Base-by-base conservation (phyloP, 2,797 vertebrate genomes). In the Percopsis omiscomaycus region DNA sequence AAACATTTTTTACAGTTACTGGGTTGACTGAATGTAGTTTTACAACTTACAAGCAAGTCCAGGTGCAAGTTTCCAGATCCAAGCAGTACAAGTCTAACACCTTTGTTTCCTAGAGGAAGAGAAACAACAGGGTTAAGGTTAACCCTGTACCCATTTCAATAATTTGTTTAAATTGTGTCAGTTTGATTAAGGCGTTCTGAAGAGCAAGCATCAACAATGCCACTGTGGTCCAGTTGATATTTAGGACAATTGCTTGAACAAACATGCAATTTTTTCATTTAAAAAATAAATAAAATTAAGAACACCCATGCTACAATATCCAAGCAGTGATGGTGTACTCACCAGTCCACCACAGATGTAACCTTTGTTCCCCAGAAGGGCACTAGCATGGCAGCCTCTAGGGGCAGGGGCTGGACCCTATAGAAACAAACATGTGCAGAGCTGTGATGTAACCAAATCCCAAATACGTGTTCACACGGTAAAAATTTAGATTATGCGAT, bases 291-390 rank as follows among this genome's bases (percentile, higher is more conserved):
- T n/a, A 9, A 37, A 37, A 42, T 42, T 42, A 9, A 42, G 37
- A 1, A 6, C 2, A 6, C 6, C 37, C 37, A 37, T 37, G 37
- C 37, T 0, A 37, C 6, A 37, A 42, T 5, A 42, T 6, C 37
- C 37, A 42, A 42, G 37, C 37, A 37, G 6, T 37, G 6, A 37
- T 9, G 0, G 44, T 22, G 29, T 73, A 90, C 95, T 93, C 86
- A 98, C 96, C 94, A 92, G 85, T 44, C 96, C 96, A 27, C 96
- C 96, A 9, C 94, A 96, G 77, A 99, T 68, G 83, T 95, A 99
- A 56, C 96, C 97, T 80, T 92, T 97, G 84, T 91, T 95, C 74
- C 94, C 95, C 72, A 96, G 81, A 52, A 93, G 81, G 68, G 96
- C 93, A 64, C 94, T 94, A 0, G 94, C 92, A 57, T 98, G 96